Percentiles rank a stretch among this genome's conserved stretches.
These are phyloP conservation scores for Synanceia verrucosa DNA, from an alignment of 2,797 vertebrate genomes.

Conservation along the genomic window DNA sequence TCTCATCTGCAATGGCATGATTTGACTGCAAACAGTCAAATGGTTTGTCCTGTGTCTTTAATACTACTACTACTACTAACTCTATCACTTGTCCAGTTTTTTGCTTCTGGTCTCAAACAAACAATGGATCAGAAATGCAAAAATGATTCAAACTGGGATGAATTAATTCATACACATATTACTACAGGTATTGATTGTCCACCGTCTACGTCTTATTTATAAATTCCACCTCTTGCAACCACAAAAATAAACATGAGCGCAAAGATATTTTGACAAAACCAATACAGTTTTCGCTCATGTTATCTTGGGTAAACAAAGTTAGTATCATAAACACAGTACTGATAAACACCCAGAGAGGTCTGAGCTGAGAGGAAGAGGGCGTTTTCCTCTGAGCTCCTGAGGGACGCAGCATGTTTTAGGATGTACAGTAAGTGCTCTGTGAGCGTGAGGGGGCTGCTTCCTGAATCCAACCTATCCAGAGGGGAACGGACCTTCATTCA, in stretches of 20 bases:
- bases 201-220: not conserved
- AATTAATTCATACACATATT: not conserved
- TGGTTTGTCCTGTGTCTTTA: not conserved
- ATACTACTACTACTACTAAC: no score
- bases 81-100: no score
- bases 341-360: conserved; percentile 24
- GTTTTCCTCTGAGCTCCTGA: conserved; percentile 69
- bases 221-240: not conserved
- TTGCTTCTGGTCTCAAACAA: not conserved
- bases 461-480: conserved; percentile 68
- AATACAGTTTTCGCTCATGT: conserved; percentile 25
- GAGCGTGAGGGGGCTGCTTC: conserved; percentile 56
- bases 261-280: conserved; percentile 26
- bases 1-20: no score
- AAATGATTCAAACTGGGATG: not conserved
- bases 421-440: conserved; percentile 75
- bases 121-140: not conserved
- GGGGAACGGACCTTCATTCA: conserved; percentile 53
- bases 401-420: conserved; percentile 70
- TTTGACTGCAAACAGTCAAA: no score
- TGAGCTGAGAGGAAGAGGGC: conserved; percentile 65
- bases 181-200: not conserved
- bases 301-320: conserved; percentile 25
- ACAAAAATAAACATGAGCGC: not conserved
- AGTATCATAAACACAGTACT: conserved; percentile 24